Evolutionary conservation across 2,888 invertebrate genomes (phyloP).

Genomic region (Slavum lentiscoides): DNA sequence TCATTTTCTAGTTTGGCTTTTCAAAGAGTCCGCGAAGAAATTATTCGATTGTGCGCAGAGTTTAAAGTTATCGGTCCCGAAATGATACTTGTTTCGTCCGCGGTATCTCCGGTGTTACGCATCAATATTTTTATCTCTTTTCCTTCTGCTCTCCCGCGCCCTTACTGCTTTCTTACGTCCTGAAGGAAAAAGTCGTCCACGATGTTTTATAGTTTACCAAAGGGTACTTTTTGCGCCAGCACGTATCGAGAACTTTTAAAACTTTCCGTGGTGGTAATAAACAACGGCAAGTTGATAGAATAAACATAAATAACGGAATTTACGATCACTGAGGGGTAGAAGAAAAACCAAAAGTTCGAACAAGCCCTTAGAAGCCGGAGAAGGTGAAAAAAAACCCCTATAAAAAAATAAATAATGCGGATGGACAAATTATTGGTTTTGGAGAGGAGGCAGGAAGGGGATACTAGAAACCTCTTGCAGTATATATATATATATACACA

Average conservation of each 20-base stretch:
- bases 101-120: slow-evolving; percentile 32
- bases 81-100: slow-evolving; percentile 38
- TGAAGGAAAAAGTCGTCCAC: slow-evolving; percentile 24
- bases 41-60: slow-evolving; percentile 32
- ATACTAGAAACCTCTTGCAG: background rate
- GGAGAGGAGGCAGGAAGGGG: background rate
- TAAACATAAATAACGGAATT: slow-evolving; percentile 53
- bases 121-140: slow-evolving; percentile 44
- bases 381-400: background rate
- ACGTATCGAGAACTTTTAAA: slow-evolving; percentile 50
- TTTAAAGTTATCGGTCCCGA: slow-evolving; percentile 35
- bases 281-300: slow-evolving; percentile 52
- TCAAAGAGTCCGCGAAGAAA: slow-evolving; percentile 6
- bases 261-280: slow-evolving; percentile 48
- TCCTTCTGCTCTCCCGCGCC: background rate
- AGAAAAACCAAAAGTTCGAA: slow-evolving; percentile 41
- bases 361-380: background rate
- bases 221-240: slow-evolving; percentile 34
- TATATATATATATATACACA: no score
- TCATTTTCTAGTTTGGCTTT: slow-evolving; percentile 1
- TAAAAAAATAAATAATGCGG: slow-evolving; percentile 44
- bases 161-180: background rate
- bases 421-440: slow-evolving; percentile 35
- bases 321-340: slow-evolving; percentile 27
- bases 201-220: slow-evolving; percentile 46